Evolutionary conservation across 2,113 vertebrate genomes (phyloP).

Genomic region (Lagopus leucura): DNA sequence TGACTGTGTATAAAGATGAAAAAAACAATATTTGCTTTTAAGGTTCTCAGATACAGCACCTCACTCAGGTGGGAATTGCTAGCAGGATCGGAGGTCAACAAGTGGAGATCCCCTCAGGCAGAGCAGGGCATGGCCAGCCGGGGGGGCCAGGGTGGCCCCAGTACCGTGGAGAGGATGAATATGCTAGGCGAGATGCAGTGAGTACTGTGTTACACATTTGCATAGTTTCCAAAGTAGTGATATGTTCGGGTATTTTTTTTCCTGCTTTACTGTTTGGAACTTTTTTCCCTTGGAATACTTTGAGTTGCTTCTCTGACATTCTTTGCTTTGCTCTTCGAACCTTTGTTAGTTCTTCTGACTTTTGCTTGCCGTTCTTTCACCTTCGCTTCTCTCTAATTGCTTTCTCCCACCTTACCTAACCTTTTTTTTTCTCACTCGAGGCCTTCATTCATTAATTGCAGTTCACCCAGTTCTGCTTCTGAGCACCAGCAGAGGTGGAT

Average conservation of each 20-base stretch:
- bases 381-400: conserved; percentile 43
- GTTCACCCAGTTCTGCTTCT: conserved; percentile 56
- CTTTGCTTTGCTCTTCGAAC: conserved; percentile 60
- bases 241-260: conserved; percentile 50
- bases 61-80: conserved; percentile 91
- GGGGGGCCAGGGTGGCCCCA: conserved; percentile 87
- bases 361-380: conserved; percentile 48
- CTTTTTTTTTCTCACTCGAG: conserved; percentile 6
- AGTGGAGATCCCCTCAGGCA: conserved; percentile 80
- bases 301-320: conserved; percentile 66
- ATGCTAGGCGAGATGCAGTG: conserved; percentile 87
- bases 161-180: conserved; percentile 85
- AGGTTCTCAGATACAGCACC: conserved; percentile 95
- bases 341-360: conserved; percentile 51
- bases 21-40: conserved; percentile 73
- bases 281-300: conserved; percentile 16
- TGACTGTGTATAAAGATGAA: conserved; percentile 71
- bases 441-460: conserved; percentile 52
- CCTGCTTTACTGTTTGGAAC: conserved; percentile 61
- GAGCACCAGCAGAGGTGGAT: conserved; percentile 55
- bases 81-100: conserved; percentile 87
- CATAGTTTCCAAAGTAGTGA: conserved; percentile 55
- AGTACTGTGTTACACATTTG: conserved; percentile 77
- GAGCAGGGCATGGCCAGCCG: conserved; percentile 83
- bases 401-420: conserved; percentile 48